phyloP scores from a whole-genome alignment of 2,888 invertebrate genomes.

The Bedellia somnulentella region DNA sequence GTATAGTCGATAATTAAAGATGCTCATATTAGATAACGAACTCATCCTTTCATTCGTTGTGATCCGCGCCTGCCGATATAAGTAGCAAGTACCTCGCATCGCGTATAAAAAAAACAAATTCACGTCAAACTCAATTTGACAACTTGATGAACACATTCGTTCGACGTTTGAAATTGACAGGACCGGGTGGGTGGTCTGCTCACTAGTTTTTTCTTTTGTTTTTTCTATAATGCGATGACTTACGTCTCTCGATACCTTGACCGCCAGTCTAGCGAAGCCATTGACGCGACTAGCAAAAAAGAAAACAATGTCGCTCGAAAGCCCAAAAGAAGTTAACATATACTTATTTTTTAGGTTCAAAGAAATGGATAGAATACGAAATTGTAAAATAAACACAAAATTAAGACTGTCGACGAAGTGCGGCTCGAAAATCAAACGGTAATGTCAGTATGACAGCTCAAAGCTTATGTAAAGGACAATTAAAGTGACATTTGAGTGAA shows the following conservation, averaged over 20 bases:
- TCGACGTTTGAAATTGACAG: conserved; percentile 44
- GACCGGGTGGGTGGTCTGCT: conserved; percentile 50
- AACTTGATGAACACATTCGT: conserved; percentile 54
- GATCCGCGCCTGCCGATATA: conserved; percentile 1
- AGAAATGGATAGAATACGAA: no score
- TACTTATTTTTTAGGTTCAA: no score
- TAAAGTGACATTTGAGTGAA: conserved; percentile 35
- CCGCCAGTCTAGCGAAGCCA: conserved; percentile 41
- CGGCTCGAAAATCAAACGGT: conserved; percentile 25
- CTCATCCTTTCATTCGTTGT: conserved; percentile 1
- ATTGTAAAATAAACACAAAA: no score
- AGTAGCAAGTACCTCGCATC: conserved; percentile 1
- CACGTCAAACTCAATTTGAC: conserved; percentile 58
- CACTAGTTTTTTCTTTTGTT: conserved; percentile 22
- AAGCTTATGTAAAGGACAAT: conserved; percentile 40
- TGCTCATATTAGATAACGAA: conserved; percentile 3
- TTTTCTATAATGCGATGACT: conserved; percentile 38
- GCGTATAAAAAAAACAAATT: conserved; percentile 29
- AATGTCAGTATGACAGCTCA: conserved; percentile 35
- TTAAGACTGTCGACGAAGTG: no score
- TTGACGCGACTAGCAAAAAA: no score
- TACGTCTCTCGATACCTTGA: conserved; percentile 48
- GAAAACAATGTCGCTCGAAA: no score
- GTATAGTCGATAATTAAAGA: no score
- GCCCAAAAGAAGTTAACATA: no score